phyloP scores from a whole-genome alignment of 2,113 vertebrate genomes.

The Fulica atra region DNA sequence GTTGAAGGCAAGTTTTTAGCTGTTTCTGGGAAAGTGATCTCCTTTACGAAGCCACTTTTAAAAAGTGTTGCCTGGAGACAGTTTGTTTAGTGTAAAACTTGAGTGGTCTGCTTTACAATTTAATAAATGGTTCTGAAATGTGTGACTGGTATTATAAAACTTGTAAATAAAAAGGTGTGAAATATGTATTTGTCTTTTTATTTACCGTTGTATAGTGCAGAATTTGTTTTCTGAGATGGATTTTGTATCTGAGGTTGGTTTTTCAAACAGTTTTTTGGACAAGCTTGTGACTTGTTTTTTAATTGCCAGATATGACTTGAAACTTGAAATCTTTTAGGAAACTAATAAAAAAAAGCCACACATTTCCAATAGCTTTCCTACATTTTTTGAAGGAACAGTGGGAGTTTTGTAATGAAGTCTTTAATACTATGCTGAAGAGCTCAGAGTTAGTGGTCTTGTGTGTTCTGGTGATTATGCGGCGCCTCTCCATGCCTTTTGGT shows the following conservation, averaged over 20 bases:
- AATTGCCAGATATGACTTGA: conserved; percentile 31
- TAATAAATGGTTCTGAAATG: conserved; percentile 91
- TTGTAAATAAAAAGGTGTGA: conserved; percentile 99
- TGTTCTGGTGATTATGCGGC: conserved; percentile 14
- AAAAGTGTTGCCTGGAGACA: conserved; percentile 80
- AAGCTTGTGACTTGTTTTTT: conserved; percentile 73
- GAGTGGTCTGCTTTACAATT: conserved; percentile 80
- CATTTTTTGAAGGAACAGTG: conserved; percentile 66
- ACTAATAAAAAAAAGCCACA: conserved; percentile 74
- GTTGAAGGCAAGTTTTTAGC: conserved; percentile 71
- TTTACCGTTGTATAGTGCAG: conserved; percentile 93
- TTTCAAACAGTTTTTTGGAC: conserved; percentile 71
- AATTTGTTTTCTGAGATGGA: conserved; percentile 75
- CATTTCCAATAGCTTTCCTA: conserved; percentile 74
- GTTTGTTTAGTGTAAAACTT: conserved; percentile 83
- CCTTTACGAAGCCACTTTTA: conserved; percentile 81
- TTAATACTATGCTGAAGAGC: not conserved
- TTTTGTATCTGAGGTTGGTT: conserved; percentile 70
- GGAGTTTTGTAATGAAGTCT: conserved; percentile 43
- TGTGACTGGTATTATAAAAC: conserved; percentile 94
- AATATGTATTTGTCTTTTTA: conserved; percentile 99
- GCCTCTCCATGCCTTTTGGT: conserved; percentile 2
- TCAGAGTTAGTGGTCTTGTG: conserved; percentile 33
- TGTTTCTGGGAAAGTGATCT: conserved; percentile 78
- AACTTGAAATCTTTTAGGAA: conserved; percentile 72